Evolutionary conservation across 2,113 vertebrate species (phyloP).

Genomic region (Serinus canaria): DNA sequence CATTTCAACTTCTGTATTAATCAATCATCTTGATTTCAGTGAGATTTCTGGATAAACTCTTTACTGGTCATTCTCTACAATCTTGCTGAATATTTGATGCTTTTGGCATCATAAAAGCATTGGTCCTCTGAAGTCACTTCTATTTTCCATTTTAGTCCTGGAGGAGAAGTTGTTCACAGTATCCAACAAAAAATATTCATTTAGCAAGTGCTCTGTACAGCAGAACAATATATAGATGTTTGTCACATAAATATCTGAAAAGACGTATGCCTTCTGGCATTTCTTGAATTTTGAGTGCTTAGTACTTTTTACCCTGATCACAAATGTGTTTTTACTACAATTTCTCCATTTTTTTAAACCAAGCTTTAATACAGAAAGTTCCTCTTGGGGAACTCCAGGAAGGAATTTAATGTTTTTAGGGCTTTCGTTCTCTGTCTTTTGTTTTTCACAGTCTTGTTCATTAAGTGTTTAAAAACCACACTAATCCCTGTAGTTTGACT

Average conservation of each 20-base stretch:
- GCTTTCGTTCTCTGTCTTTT: not conserved
- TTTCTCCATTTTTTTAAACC: not conserved
- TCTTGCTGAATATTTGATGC: not conserved
- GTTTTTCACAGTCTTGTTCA: not conserved
- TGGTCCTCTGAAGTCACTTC: constrained; percentile 23
- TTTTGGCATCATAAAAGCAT: constrained; percentile 9
- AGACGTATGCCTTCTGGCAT: constrained; percentile 39
- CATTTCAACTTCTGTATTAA: not conserved
- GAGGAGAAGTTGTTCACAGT: constrained; percentile 29
- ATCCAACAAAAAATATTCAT: constrained; percentile 35
- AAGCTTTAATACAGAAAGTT: not conserved
- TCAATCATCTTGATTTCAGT: not conserved
- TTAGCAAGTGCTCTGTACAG: not conserved
- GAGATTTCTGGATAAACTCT: not conserved
- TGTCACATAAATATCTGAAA: constrained; percentile 37
- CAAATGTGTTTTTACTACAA: constrained; percentile 32
- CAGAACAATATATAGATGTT: constrained; percentile 28
- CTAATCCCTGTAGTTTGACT: not conserved
- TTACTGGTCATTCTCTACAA: not conserved
- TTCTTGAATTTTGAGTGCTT: constrained; percentile 53
- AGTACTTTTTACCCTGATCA: constrained; percentile 34
- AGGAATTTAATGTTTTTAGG: not conserved
- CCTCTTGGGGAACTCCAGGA: not conserved
- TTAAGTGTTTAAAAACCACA: not conserved
- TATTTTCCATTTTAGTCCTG: constrained; percentile 13